Base-by-base conservation (phyloP, 2,113 vertebrate species). In the Acanthisitta chloris region DNA sequence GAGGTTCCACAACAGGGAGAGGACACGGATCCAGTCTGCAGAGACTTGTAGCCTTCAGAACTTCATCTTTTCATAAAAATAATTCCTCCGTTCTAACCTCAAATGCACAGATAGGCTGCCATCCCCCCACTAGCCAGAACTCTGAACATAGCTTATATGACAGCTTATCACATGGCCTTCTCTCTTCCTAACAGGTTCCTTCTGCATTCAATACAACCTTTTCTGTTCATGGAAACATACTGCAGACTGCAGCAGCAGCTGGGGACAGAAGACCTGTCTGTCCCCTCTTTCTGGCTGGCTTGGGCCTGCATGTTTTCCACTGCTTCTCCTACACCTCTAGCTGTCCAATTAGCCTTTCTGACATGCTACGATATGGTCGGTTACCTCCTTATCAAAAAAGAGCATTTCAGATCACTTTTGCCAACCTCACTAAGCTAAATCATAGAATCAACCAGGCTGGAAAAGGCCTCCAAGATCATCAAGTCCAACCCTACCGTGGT, bases 291-390 rank as follows among this genome's bases (percentile, higher is more conserved):
- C 69, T 24, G 25, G 25, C 38, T 31, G 8, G n/a, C 43, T 36
- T 62, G 59, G 59, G 86, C 55, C 59, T 36, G 49, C 26, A 3
- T 17, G 25, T 70, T 87, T 88, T 61, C 62, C 49, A 25, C 36
- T 4, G 14, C 33, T 34, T 80, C 52, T 90, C 70, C 55, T 46
- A n/a, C 24, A 45, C 31, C 58, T 85, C 40, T 36, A 40, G 62
- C 81, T 90, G 66, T 54, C 76, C 38, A 48, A 54, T 54, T 48
- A 81, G 54, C 45, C 33, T 69, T 70, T 38, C 38, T 0, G 2
- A 73, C 46, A 66, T 6, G 29, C 38, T 69, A 16, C 0, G 0
- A 45, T 57, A 92, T 0, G 0, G 45, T 76, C 71, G 52, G 17
- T 66, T 58, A 70, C 42, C 43, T 92, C 79, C 26, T 66, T 52